Base-by-base conservation (phyloP, 2,113 vertebrate species). In the Semicossyphus pulcher region DNA sequence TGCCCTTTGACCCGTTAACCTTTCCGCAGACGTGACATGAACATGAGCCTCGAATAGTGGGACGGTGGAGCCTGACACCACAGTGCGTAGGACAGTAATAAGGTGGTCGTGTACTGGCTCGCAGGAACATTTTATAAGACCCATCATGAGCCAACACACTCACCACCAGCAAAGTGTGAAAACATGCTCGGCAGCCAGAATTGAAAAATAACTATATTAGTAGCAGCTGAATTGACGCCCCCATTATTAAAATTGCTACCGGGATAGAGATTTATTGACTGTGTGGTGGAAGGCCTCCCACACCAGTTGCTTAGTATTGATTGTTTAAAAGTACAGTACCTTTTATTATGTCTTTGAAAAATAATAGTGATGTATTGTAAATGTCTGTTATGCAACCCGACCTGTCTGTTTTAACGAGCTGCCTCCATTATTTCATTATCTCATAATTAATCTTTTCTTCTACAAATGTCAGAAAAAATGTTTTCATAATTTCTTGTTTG, bases 211-310 rank as follows among this genome's bases (percentile, higher is more conserved):
- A 82, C 57, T 66, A 53, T 51, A 70, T 87, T 65, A 68, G 70
- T 76, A 51, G 82, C 80, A 79, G 88, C 72, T 78, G 80, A 80
- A 73, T 64, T 73, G 58, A 78, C 72, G 68, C 82, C 66, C 60
- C 69, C 71, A 71, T 84, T 73, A 78, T 72, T 82, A 66, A 81
- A 79, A 83, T 82, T 71, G 75, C 80, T 72, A 56, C 51, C 14
- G 58, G 56, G 64, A 81, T 65, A 59, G 32, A 66, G 61, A 57
- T 67, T 71, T 84, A 77, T 84, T 71, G 72, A 86, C 61, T 41
- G 48, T 39, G 58, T 62, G 69, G 69, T 78, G 26, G 28, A 65
- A 72, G 56, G 47, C 57, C 70, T 72, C 71, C 75, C 68, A 63
- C 79, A 64, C 74, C 4, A 52, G 54, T 63, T 83, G 26, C 20